Percentiles rank a stretch among this genome's conserved stretches.
phyloP scores from a whole-genome alignment of 2,113 vertebrate species.

The Proteles cristata region DNA sequence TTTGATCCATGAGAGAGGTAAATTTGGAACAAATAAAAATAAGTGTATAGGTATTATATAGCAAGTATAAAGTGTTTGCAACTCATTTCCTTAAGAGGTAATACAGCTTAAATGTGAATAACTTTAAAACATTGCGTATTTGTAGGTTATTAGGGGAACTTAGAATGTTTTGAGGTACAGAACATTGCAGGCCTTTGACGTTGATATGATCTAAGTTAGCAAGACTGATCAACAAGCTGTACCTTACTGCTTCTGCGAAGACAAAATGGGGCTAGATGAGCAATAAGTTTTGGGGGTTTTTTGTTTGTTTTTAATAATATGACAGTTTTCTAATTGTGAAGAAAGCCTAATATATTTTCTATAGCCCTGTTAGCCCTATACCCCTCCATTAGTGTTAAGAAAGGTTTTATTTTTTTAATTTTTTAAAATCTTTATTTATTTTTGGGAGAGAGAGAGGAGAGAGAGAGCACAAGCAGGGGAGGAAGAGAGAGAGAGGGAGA shows the following conservation, averaged over 20 bases:
- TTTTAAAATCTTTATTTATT: too few species aligned
- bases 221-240: background rate
- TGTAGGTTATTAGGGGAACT: conserved; percentile 3
- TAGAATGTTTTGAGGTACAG: background rate
- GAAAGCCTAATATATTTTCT: background rate
- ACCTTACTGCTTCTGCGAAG: background rate
- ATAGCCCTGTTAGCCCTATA: background rate
- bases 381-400: background rate
- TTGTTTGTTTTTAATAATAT: background rate
- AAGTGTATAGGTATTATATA: background rate
- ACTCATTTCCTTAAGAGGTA: background rate
- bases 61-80: conserved; percentile 9
- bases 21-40: conserved; percentile 12
- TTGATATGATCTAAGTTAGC: background rate
- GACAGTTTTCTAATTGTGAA: background rate
- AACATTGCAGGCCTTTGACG: background rate
- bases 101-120: background rate
- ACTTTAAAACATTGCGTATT: background rate
- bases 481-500: too few species aligned
- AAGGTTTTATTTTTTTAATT: background rate
- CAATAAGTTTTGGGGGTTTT: background rate
- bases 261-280: background rate
- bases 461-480: too few species aligned
- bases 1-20: background rate
- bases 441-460: too few species aligned